Evolutionary conservation across 2,797 vertebrate species (phyloP).

Genomic region (Graptemys geographica): DNA sequence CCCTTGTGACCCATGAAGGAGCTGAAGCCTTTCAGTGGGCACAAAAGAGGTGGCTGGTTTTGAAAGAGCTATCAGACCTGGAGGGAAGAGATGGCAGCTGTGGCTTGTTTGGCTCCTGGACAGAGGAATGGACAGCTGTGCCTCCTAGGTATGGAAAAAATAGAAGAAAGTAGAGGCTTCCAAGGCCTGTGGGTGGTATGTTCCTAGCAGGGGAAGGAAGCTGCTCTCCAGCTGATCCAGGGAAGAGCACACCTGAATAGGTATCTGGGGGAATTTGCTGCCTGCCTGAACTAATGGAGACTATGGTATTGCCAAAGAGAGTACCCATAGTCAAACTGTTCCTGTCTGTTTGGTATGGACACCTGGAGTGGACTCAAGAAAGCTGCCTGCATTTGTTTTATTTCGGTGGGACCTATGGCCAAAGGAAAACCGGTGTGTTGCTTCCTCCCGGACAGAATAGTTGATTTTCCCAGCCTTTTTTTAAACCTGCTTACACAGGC

Average conservation of each 20-base stretch:
- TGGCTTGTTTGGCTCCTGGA: background rate
- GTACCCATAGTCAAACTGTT: background rate
- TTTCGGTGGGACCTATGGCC: background rate
- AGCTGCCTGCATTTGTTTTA: background rate
- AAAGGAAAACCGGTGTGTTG: background rate
- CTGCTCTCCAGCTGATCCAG: background rate
- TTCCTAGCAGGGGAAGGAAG: background rate
- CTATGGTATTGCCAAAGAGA: background rate
- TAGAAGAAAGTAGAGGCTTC: background rate
- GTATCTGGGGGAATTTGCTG: background rate
- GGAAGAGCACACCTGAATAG: background rate
- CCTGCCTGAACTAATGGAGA: background rate
- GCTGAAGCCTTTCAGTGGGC: background rate
- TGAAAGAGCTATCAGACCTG: background rate
- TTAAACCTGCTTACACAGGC: background rate
- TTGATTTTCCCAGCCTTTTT: background rate
- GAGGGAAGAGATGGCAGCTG: background rate
- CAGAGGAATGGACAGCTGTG: background rate
- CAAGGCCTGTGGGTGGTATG: background rate
- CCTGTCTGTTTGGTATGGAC: background rate
- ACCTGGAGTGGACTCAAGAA: background rate
- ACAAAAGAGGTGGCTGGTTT: background rate
- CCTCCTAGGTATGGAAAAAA: background rate
- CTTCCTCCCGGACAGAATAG: slow-evolving; percentile 19
- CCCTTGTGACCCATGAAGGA: background rate